Conservation (phyloP, 2,888 invertebrate genomes). For the Beris morrisii region DNA sequence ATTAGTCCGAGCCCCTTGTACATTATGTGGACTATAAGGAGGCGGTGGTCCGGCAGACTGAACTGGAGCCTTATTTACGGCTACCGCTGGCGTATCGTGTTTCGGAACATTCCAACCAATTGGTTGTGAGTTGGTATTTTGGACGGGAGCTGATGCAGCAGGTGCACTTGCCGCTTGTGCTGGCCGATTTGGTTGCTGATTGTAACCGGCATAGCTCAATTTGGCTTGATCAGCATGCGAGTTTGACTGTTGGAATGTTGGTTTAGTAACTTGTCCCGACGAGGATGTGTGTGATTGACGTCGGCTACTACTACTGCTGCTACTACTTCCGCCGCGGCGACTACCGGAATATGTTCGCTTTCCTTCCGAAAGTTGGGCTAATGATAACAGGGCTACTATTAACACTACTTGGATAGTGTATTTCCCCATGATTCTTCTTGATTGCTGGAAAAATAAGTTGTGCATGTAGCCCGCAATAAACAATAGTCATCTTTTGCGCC, state of each 20-base stretch:
- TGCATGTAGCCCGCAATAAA: too few relatives aligned
- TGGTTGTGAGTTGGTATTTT: conserved; percentile 37
- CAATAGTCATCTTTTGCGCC: too few relatives aligned
- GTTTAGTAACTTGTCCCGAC: conserved; percentile 50
- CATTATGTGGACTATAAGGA: conserved; percentile 49
- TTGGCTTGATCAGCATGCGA: conserved; percentile 52
- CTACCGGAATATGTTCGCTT: conserved; percentile 12
- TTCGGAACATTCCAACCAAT: conserved; percentile 54
- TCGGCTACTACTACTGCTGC: conserved; percentile 42
- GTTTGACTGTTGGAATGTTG: conserved; percentile 47
- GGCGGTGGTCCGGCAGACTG: conserved; percentile 53
- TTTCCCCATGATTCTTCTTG: conserved; percentile 19
- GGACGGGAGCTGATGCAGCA: conserved; percentile 37
- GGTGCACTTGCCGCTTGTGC: conserved; percentile 39
- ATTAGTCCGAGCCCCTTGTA: conserved; percentile 49
- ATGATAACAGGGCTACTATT: conserved; percentile 20
- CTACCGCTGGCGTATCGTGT: conserved; percentile 39
- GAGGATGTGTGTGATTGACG: conserved; percentile 38
- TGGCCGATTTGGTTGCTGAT: conserved; percentile 53
- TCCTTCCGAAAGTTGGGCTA: conserved; percentile 10
- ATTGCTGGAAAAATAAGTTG: too few relatives aligned
- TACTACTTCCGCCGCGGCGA: conserved; percentile 43
- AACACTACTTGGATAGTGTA: conserved; percentile 11
- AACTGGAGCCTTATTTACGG: conserved; percentile 38
- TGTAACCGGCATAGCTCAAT: conserved; percentile 52